phyloP scores from a whole-genome alignment of 2,113 vertebrate species.

The Eulemur macaco region DNA sequence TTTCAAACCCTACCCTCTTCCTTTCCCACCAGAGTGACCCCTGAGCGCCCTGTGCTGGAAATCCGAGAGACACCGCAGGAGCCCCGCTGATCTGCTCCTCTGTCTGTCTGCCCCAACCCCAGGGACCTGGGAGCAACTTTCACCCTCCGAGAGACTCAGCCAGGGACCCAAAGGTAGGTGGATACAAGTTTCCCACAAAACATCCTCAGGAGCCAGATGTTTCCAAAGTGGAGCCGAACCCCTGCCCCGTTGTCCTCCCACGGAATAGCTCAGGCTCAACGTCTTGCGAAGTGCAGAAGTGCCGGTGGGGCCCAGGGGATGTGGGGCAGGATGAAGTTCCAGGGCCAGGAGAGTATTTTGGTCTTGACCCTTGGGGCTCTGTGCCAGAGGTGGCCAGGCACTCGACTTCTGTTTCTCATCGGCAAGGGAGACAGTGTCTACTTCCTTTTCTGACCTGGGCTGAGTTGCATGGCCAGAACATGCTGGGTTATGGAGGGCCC shows the following conservation, averaged over 20 bases:
- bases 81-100: neutral
- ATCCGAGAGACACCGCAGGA: fast-evolving
- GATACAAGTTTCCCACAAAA: neutral
- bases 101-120: neutral
- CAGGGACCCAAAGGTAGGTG: neutral
- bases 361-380: neutral
- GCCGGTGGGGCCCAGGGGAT: fast-evolving
- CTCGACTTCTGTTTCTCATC: neutral
- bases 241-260: neutral
- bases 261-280: fast-evolving
- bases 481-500: fast-evolving
- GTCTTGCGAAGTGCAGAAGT: neutral
- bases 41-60: neutral
- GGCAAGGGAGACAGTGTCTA: fast-evolving
- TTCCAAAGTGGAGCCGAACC: neutral
- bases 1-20: neutral
- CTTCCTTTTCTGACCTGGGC: fast-evolving
- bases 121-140: fast-evolving
- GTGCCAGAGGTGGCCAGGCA: neutral
- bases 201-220: neutral
- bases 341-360: neutral
- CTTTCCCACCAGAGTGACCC: neutral
- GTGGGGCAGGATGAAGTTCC: neutral
- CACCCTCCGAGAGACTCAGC: fast-evolving
- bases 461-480: neutral